Evolutionary conservation across 2,113 vertebrate genomes (phyloP).

Genomic region (Carettochelys insculpta): DNA sequence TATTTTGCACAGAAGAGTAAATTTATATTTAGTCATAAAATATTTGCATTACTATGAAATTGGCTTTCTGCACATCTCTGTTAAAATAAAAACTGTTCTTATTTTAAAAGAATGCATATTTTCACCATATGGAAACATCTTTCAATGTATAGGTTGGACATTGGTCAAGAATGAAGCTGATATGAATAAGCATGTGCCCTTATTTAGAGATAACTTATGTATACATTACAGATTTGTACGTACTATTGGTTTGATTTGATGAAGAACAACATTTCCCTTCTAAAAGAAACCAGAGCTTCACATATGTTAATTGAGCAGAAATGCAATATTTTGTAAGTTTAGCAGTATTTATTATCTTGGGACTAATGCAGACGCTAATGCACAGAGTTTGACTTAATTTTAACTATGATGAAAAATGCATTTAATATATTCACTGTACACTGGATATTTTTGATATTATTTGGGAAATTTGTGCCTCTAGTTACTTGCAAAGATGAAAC

Average conservation of each 20-base stretch:
- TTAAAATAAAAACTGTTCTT: neutral
- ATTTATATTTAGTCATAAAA: neutral
- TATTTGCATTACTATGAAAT: neutral
- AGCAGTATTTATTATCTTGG: neutral
- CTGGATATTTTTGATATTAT: neutral
- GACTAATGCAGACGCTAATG: neutral
- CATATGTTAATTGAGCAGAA: neutral
- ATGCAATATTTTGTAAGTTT: neutral
- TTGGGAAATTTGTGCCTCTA: neutral
- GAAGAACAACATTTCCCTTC: neutral
- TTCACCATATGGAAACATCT: neutral
- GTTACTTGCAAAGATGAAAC: neutral
- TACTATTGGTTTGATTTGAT: neutral
- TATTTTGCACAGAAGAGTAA: neutral
- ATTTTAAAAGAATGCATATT: neutral
- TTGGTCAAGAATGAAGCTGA: neutral
- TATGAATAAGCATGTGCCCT: neutral
- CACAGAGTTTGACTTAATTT: neutral
- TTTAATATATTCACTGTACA: neutral
- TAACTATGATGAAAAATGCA: neutral
- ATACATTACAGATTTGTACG: neutral
- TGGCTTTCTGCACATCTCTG: neutral
- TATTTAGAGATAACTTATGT: fast-evolving
- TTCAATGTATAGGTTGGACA: neutral
- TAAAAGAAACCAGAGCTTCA: neutral